Evolutionary conservation across 2,888 invertebrate species (phyloP), one percentile per base, ranked within the genome.

Genomic region (Portevinia maculata): DNA sequence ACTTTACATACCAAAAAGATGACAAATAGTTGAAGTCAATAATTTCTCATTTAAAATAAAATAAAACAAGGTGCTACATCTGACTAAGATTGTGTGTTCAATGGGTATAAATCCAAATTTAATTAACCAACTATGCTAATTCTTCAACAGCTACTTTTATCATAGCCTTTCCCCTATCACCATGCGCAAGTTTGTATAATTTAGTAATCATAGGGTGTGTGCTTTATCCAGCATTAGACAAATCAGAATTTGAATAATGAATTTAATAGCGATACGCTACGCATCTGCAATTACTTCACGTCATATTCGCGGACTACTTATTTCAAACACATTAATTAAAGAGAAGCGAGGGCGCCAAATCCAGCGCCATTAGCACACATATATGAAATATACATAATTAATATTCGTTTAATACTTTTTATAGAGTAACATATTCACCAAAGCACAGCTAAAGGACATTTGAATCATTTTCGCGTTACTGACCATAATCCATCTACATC

Each of bases 221-320:
- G 44, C 67, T 53, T 64, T 21, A 53, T 59, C 76, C 50, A 76
- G 64, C 64, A 71, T 67, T 65, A 41, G 60, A 59, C 41, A 62
- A 78, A 71, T 67, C 71, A 62, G 71, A 83, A 78, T 73, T 60
- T 78, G 83, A 83, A 78, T 83, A 83, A 83, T 83, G 83, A 71
- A 78, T 83, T 83, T 67, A 62, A 83, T 71, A 78, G 78, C 78
- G 78, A 83, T 83, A 78, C 62, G 78, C 73, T 78, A 83, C 83
- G 71, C 83, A 83, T 83, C 83, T 83, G 78, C 83, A 83, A 83
- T 83, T 78, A 83, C 73, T 83, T 83, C 67, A 67, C 50, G 83
- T 83, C 73, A 59, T 55, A 78, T 73, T 65, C 52, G 64, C 65
- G 52, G 59, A 76, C 70, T 76, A 57, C 65, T 71, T 50, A 76